phyloP scores from a whole-genome alignment of 2,113 vertebrate genomes.

The Alexandromys fortis region DNA sequence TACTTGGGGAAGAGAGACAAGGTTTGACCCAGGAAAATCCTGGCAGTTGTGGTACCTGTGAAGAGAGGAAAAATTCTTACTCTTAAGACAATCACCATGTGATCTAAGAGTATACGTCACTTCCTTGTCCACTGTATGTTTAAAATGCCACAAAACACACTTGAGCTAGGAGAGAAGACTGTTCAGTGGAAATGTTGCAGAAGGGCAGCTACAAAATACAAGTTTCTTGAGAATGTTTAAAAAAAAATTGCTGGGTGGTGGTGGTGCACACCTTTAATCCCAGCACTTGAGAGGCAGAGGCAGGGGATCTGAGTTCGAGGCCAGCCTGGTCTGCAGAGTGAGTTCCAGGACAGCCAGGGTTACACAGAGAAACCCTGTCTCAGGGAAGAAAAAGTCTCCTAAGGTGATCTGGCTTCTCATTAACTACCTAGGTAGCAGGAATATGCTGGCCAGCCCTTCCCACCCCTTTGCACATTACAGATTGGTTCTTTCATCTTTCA shows the following conservation, averaged over 20 bases:
- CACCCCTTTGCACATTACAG: conserved; percentile 34
- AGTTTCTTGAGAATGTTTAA: background rate
- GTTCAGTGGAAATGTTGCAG: conserved; percentile 31
- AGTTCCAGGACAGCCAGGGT: background rate
- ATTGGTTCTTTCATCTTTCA: conserved; percentile 48
- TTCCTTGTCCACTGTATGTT: background rate
- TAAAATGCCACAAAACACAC: conserved; percentile 19
- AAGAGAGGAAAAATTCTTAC: conserved; percentile 33
- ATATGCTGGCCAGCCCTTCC: conserved; percentile 50
- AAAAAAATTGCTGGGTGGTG: background rate
- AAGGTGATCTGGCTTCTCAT: conserved; percentile 44
- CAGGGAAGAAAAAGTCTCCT: background rate
- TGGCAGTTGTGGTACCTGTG: conserved; percentile 93
- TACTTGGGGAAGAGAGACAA: conserved; percentile 91
- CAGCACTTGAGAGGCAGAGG: background rate
- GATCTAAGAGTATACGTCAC: too few relatives aligned
- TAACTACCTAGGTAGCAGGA: conserved; percentile 50
- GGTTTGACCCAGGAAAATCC: conserved; percentile 98
- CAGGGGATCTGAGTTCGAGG: background rate
- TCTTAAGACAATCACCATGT: background rate
- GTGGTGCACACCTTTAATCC: background rate
- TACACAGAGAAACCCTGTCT: background rate
- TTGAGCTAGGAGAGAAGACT: background rate
- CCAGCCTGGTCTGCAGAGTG: background rate
- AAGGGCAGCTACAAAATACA: conserved; percentile 17